Evolutionary conservation across 2,797 vertebrate genomes (phyloP).

Genomic region (Dipus sagitta): DNA sequence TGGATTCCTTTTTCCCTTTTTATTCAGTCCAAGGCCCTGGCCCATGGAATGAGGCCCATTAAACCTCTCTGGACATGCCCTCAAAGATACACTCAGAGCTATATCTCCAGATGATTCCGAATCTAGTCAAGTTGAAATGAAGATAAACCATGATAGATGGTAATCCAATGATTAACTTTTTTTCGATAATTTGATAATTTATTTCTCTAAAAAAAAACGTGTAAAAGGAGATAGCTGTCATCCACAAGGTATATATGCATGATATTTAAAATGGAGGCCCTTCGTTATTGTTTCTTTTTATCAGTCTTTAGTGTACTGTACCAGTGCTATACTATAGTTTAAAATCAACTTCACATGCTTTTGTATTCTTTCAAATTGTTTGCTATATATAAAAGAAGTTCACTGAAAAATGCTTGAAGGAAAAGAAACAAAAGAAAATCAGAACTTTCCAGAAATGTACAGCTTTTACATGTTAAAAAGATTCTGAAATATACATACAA

Average conservation of each 20-base stretch:
- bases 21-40: neutral
- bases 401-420: conserved; percentile 89
- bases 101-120: neutral
- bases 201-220: conserved; percentile 93
- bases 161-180: neutral
- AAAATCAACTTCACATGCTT: conserved; percentile 91
- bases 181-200: too few relatives aligned
- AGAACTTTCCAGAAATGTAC: conserved; percentile 92
- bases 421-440: conserved; percentile 87
- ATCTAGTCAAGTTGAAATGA: neutral
- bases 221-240: conserved; percentile 99
- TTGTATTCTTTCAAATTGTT: too few relatives aligned
- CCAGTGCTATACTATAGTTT: conserved; percentile 93
- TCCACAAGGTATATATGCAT: conserved; percentile 96
- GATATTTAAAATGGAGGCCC: conserved; percentile 99
- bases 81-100: neutral
- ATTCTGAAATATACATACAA: conserved; percentile 86
- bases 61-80: neutral
- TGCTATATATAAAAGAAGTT: too few relatives aligned
- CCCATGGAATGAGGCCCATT: neutral
- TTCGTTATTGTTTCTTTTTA: conserved; percentile 92
- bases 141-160: neutral
- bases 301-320: conserved; percentile 96
- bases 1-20: neutral
- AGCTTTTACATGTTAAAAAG: conserved; percentile 92